Conservation (phyloP, 2,797 vertebrate genomes). For the Sebastes iracundus region DNA sequence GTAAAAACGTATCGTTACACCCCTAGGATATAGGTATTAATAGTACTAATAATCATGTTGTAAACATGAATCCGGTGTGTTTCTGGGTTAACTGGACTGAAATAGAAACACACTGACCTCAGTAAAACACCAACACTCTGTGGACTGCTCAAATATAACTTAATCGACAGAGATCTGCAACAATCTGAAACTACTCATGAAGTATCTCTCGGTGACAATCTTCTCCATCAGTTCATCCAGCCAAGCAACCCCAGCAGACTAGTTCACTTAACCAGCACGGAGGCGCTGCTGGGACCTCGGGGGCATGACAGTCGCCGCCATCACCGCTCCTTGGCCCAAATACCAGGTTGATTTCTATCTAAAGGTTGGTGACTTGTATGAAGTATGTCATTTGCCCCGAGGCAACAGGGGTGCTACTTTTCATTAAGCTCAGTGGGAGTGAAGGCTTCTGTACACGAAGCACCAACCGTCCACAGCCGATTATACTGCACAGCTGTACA, state of each 20-base stretch:
- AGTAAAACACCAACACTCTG: conserved; percentile 32
- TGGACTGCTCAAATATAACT: conserved; percentile 54
- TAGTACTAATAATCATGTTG: conserved; percentile 2
- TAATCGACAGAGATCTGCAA: conserved; percentile 28
- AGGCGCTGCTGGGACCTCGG: conserved; percentile 25
- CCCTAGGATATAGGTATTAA: no score
- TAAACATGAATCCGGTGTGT: conserved; percentile 21
- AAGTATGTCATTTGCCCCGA: conserved; percentile 50
- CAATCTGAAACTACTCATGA: conserved; percentile 35
- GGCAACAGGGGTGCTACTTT: conserved; percentile 53
- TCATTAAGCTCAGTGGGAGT: conserved; percentile 47
- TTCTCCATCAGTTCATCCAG: conserved; percentile 25
- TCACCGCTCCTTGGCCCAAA: conserved; percentile 63
- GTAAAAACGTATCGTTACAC: no score
- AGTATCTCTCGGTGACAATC: conserved; percentile 24
- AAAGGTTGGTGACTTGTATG: conserved; percentile 67
- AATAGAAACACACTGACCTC: conserved; percentile 57
- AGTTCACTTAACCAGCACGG: conserved; percentile 46
- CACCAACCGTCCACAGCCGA: neutral
- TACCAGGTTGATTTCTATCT: conserved; percentile 68
- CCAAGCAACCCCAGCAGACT: neutral
- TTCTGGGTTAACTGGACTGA: conserved; percentile 41
- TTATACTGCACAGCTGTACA: neutral
- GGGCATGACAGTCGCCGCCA: conserved; percentile 29
- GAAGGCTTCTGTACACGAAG: neutral